Base-by-base conservation (phyloP, 2,113 vertebrate genomes). In the Phalacrocorax aristotelis region DNA sequence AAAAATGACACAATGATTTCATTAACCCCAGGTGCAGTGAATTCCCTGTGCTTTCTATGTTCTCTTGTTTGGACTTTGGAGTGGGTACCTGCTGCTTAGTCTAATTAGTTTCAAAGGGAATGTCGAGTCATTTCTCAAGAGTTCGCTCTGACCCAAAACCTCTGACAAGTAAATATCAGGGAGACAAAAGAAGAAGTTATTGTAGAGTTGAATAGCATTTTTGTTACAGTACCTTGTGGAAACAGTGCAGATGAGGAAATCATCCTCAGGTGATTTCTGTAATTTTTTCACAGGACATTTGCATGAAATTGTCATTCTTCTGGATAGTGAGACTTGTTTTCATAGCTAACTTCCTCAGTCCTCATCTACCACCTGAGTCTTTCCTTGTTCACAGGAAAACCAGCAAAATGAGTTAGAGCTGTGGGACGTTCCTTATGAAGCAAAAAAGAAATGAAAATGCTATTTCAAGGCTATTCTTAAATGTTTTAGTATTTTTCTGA, bases 81-180 rank as follows among this genome's bases (percentile, higher is more conserved):
- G 74, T 72, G 80, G 83, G 83, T 95, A 97, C 96, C 96, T 97
- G 94, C 97, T 98, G 96, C 97, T 98, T 98, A 98, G 90, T 86
- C 96, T 98, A 98, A 98, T 98, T 98, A 98, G 98, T 98, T 98
- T 98, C 98, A 98, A 92, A 98, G 98, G 98, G 98, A 98, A 97
- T 97, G 96, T 97, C 52, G 77, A 87, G 80, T 87, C 93, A 85
- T 94, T 96, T 95, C 98, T 97, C 93, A 46, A 49, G 98, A 97
- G 97, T 98, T 97, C 95, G 79, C 76, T 95, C 74, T 94, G 94
- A 96, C 97, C 97, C 96, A 95, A 87, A 96, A 96, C 48, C 86
- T 92, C 61, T 97, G 91, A 65, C 95, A 95, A 97, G 93, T 95
- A 98, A 97, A 94, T 97, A 98, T 92, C 97, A 96, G 88, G 76